Percentiles rank a stretch among this genome's conserved stretches.
Conservation (phyloP, 35 echinoderm and acorn worm species). For the Ptychodera flava region DNA sequence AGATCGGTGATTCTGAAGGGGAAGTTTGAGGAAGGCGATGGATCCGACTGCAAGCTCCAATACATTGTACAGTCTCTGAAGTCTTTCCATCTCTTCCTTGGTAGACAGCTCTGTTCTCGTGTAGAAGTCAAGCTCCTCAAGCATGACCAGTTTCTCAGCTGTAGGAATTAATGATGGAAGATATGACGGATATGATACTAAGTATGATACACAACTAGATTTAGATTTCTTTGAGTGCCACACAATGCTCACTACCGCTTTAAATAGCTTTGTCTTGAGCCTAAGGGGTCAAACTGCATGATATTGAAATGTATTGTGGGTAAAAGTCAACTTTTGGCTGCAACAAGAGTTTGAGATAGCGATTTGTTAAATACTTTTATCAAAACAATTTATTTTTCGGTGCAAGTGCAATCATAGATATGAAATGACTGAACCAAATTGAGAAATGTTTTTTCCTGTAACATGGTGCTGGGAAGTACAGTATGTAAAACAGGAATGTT, state of each 20-base stretch:
- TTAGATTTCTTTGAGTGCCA: background rate
- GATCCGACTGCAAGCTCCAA: background rate
- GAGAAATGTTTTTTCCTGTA: no score
- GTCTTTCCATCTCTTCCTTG: background rate
- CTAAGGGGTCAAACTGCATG: no score
- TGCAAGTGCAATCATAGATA: no score
- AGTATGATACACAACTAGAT: no score
- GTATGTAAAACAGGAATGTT: no score
- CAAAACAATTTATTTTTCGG: no score
- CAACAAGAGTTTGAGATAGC: no score
- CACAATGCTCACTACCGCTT: background rate
- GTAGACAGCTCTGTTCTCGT: background rate
- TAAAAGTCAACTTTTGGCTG: background rate
- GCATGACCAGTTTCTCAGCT: background rate
- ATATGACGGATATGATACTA: no score
- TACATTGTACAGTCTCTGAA: slow-evolving; percentile 4
- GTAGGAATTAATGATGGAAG: no score
- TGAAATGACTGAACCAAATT: no score
- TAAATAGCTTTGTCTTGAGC: background rate
- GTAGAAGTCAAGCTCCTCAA: slow-evolving; percentile 2
- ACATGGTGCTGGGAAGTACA: no score
- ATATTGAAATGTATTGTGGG: background rate
- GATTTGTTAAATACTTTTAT: no score
- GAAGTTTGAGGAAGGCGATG: background rate
- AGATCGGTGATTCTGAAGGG: background rate